Evolutionary conservation across 1,140 invertebrate species (phyloP).

Genomic region (Ips typographus): DNA sequence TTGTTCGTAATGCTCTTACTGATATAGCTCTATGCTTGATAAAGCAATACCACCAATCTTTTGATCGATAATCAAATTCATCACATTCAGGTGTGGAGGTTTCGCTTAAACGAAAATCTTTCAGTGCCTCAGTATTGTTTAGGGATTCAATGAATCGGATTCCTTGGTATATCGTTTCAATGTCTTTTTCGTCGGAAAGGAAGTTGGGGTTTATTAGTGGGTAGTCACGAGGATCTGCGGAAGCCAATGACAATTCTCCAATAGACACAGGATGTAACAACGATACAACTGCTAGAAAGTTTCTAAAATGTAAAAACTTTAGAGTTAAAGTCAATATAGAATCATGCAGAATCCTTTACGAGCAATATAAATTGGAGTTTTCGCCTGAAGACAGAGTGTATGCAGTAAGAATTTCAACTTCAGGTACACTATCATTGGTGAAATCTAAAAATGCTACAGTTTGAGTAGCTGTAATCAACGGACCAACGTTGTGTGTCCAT

Average conservation of each 20-base stretch:
- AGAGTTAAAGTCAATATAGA: no score
- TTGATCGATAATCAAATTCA: neutral
- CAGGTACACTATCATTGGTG: neutral
- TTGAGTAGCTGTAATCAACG: neutral
- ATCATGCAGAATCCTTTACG: no score
- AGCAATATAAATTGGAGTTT: no score
- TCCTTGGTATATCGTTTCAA: conserved; percentile 63
- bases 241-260: conserved; percentile 67
- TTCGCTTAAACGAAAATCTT: neutral
- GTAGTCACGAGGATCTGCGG: conserved; percentile 68
- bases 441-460: neutral
- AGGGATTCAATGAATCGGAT: conserved; percentile 61
- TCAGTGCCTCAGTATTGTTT: conserved; percentile 59
- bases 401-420: neutral
- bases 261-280: conserved; percentile 57
- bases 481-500: neutral
- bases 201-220: conserved; percentile 80
- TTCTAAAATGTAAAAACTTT: no score
- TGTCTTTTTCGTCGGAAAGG: conserved; percentile 61
- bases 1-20: neutral
- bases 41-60: conserved; percentile 25
- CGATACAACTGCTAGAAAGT: no score
- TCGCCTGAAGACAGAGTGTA: no score
- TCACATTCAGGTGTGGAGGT: neutral
- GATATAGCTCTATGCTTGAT: conserved; percentile 10